These are phyloP conservation scores for Peromyscus melanophrys DNA, from an alignment of 2,797 vertebrate species.

Conservation along the genomic window DNA sequence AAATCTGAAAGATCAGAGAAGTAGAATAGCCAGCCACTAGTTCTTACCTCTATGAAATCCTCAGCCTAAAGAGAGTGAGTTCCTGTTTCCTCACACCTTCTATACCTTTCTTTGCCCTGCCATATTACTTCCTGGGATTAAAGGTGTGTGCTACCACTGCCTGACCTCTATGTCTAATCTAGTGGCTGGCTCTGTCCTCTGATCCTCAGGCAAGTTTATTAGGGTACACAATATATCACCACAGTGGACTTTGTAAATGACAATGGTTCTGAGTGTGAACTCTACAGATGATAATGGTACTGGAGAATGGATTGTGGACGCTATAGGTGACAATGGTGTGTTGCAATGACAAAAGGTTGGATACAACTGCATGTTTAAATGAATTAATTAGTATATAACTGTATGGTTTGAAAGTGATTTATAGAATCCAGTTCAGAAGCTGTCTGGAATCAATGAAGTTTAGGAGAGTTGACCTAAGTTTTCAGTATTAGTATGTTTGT, in stretches of 20 bases:
- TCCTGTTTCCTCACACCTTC: too few species aligned
- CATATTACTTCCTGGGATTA: too few species aligned
- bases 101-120: too few species aligned
- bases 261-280: background rate
- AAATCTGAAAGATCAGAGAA: too few species aligned
- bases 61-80: too few species aligned
- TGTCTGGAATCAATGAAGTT: constrained; percentile 3
- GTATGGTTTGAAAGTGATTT: background rate
- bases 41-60: too few species aligned
- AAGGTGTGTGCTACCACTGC: too few species aligned
- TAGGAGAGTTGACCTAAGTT: background rate
- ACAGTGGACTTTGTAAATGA: background rate
- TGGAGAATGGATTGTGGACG: background rate
- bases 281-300: background rate
- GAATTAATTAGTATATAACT: background rate
- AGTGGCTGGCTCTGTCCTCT: too few species aligned
- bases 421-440: background rate
- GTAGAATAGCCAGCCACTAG: too few species aligned
- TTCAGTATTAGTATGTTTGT: constrained; percentile 14
- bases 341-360: background rate
- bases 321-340: background rate
- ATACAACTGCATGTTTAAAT: background rate
- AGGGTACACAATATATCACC: too few species aligned
- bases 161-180: too few species aligned
- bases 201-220: too few species aligned